Conservation (phyloP, 1,140 invertebrate species). For the Bombus terrestris region DNA sequence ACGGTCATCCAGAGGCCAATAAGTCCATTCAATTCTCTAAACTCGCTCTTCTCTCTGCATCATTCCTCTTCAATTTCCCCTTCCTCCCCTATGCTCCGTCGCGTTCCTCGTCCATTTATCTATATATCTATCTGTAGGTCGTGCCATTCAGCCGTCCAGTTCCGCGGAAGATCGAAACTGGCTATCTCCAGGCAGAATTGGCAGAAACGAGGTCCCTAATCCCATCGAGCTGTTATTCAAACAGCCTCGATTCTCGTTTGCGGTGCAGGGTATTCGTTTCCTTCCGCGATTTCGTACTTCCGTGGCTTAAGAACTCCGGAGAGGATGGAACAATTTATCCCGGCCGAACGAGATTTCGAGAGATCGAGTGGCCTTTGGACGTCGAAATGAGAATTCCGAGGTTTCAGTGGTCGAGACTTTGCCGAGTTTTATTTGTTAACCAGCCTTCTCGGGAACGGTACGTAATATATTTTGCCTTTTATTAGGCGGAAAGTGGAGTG, state of each 20-base stretch:
- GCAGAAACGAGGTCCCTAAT: slow-evolving; percentile 74
- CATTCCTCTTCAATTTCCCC: slow-evolving; percentile 32
- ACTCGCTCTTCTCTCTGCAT: slow-evolving; percentile 34
- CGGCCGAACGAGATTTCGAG: background rate
- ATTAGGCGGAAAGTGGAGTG: no score
- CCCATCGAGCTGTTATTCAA: slow-evolving; percentile 61
- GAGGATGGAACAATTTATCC: slow-evolving; percentile 2
- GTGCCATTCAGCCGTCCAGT: slow-evolving; percentile 27
- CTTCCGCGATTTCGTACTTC: background rate
- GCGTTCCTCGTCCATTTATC: slow-evolving; percentile 44
- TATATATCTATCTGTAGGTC: slow-evolving; percentile 46
- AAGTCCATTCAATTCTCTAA: slow-evolving; percentile 61
- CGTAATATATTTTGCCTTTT: background rate
- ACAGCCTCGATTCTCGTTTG: slow-evolving; percentile 12
- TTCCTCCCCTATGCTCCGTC: no score
- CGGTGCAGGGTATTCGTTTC: slow-evolving; percentile 6
- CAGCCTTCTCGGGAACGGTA: background rate
- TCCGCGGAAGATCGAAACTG: slow-evolving; percentile 67
- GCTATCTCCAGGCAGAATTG: slow-evolving; percentile 64
- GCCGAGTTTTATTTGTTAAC: background rate
- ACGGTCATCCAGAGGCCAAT: slow-evolving; percentile 54
- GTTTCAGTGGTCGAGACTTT: background rate
- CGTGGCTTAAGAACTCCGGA: background rate
- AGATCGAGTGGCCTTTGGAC: background rate
- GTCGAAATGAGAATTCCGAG: background rate